These are phyloP conservation scores for Thamnaconus septentrionalis DNA, from an alignment of 2,113 vertebrate genomes.

Conservation along the genomic window DNA sequence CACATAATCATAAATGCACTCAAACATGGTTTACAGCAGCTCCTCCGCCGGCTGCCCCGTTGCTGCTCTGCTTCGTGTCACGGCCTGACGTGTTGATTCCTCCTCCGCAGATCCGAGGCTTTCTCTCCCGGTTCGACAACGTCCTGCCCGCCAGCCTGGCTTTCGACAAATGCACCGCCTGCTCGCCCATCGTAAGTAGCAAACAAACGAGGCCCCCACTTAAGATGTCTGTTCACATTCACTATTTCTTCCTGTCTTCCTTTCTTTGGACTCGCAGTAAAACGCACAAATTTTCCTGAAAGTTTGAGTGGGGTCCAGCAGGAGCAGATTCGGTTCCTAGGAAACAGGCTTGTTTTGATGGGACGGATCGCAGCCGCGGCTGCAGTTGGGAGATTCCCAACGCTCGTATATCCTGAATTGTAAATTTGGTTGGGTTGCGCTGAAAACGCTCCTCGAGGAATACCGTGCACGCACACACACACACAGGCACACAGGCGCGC, in stretches of 20 bases:
- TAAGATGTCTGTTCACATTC: too few relatives aligned
- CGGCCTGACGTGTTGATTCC: slow-evolving; percentile 29
- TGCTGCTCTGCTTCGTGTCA: background rate
- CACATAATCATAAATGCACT: too few relatives aligned
- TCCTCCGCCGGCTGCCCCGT: too few relatives aligned
- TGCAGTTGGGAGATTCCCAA: slow-evolving; percentile 60
- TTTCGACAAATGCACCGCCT: slow-evolving; percentile 98
- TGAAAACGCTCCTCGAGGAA: slow-evolving; percentile 63
- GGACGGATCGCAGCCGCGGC: slow-evolving; percentile 46
- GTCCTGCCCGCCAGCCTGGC: slow-evolving; percentile 97
- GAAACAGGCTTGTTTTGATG: slow-evolving; percentile 26
- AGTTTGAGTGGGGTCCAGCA: background rate
- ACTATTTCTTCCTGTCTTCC: too few relatives aligned
- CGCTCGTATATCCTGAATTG: slow-evolving; percentile 37
- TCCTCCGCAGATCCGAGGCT: slow-evolving; percentile 88
- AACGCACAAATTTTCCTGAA: slow-evolving; percentile 1
- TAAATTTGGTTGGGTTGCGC: slow-evolving; percentile 45
- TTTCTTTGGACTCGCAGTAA: background rate
- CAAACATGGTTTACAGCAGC: too few relatives aligned
- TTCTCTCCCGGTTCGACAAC: slow-evolving; percentile 96
- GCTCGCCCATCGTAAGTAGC: slow-evolving; percentile 88
- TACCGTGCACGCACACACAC: slow-evolving; percentile 28
- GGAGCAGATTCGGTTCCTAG: too few relatives aligned
- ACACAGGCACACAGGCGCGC: background rate
- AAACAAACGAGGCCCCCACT: background rate